Base-by-base conservation (phyloP, 1,140 invertebrate genomes). In the Tachypleus tridentatus region DNA sequence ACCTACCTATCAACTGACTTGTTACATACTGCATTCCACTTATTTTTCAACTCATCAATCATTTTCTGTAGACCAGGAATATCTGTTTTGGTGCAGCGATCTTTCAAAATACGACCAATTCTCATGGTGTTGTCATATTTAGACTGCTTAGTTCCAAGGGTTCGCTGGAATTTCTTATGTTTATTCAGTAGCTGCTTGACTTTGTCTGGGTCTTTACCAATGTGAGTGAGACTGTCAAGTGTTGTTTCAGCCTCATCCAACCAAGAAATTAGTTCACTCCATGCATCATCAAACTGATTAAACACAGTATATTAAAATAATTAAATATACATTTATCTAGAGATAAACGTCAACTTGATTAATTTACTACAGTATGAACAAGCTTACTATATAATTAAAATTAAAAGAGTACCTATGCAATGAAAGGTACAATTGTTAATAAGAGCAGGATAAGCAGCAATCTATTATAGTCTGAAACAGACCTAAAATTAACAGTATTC, bases 81-180 rank as follows among this genome's bases (percentile, higher is more conserved):
- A 77, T 98, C 95, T 9, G 82, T 80, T 72, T 94, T 91, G 0
- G 93, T 93, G 49, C 93, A 93, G 72, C 91, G 91, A 71, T 97
- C 95, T 74, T 95, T 93, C 3, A 98, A 80, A 4, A 82, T 80
- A 73, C 95, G 92, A n/a, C 95, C 95, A 47, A 82, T 83, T 73
- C 92, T 89, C 83, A 91, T 92, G 0, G 92, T 91, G 5, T 82
- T 81, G 74, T 98, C 94, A 76, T 96, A 97, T 0, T 83, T 83
- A 0, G 86, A 84, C 77, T 98, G 94, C 74, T 97, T 97, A n/a
- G 84, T 83, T n/a, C 87, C 88, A 0, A 99, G 77, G 0, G 88
- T 86, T 66, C 93, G 86, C 78, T 98, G 94, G 76, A 97, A 90
- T 75, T 98, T 93, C 70, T 94, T 91, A 74, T 98, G 93, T 77